Percentiles rank a stretch among this genome's conserved stretches.
Conservation (phyloP, 2,113 vertebrate species). For the Gorilla gorilla region DNA sequence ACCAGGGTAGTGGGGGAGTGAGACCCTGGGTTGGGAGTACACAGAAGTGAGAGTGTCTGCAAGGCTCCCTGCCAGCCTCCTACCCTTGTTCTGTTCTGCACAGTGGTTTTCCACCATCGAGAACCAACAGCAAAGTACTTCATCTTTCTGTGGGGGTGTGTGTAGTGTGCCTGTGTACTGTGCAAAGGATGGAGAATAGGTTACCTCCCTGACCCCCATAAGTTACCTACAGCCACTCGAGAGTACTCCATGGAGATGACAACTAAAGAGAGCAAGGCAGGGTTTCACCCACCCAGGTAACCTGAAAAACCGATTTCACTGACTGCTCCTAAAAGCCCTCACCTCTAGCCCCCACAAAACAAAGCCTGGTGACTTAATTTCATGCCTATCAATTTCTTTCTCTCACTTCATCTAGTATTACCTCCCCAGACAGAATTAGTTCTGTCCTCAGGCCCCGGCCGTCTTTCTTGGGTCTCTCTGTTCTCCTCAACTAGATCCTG, state of each 20-base stretch:
- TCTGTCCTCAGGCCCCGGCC: not conserved
- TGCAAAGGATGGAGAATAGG: not conserved
- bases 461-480: not conserved
- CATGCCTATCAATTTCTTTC: not conserved
- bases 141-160: not conserved
- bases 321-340: not conserved
- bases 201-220: not conserved
- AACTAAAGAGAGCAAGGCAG: not conserved
- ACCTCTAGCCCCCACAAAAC: not conserved
- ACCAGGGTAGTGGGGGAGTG: fast-evolving
- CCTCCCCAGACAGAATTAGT: not conserved
- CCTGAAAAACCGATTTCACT: not conserved
- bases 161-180: fast-evolving
- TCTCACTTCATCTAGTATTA: not conserved
- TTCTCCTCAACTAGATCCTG: not conserved
- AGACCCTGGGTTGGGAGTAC: not conserved
- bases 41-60: not conserved
- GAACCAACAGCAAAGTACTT: not conserved
- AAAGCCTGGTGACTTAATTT: not conserved
- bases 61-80: not conserved
- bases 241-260: fast-evolving
- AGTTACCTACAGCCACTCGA: not conserved
- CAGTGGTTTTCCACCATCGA: not conserved
- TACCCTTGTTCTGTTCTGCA: not conserved
- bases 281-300: not conserved